Conservation (phyloP, 2,113 vertebrate genomes). For the Phocoena sinus region DNA sequence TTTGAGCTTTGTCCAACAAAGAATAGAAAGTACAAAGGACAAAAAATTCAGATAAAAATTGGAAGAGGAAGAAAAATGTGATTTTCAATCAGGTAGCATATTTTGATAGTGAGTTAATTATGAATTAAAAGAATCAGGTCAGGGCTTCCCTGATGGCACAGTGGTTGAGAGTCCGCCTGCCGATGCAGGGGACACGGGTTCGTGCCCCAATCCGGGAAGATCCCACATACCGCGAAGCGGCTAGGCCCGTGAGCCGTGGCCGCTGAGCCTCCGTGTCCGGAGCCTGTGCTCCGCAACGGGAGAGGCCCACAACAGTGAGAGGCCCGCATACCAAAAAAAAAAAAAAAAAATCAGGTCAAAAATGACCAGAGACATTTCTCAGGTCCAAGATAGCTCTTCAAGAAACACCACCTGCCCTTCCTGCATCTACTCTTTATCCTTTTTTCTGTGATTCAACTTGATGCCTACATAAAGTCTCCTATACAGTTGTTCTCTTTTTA, state of each 20-base stretch:
- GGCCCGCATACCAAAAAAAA: no score
- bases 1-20: background rate
- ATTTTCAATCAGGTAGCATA: background rate
- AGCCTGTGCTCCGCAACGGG: no score
- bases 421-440: background rate
- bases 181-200: no score
- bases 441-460: background rate
- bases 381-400: background rate
- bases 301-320: no score
- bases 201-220: no score
- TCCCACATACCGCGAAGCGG: no score
- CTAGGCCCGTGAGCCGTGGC: no score
- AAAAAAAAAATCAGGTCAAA: background rate
- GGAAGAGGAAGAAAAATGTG: background rate
- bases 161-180: no score
- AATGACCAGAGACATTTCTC: background rate
- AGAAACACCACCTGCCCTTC: background rate
- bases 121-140: background rate
- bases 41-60: background rate
- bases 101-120: background rate
- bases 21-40: background rate
- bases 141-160: no score
- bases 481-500: background rate
- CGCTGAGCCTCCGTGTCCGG: no score
- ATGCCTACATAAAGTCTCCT: background rate